Evolutionary conservation across 2,888 invertebrate genomes (phyloP), one percentile per base, ranked within the genome.

Genomic region (Hypolimnas misippus): DNA sequence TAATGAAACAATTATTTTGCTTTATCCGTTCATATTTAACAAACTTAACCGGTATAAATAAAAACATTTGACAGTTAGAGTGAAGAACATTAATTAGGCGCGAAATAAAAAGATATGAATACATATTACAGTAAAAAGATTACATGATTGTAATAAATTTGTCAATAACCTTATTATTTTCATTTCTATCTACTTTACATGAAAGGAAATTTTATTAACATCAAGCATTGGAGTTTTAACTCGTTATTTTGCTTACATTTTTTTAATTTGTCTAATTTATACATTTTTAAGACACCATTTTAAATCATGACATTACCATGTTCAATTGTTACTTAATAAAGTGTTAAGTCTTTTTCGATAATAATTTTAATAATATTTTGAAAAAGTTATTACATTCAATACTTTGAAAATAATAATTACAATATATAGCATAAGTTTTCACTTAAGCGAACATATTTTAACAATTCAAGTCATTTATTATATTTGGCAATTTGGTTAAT

Each of bases 21-120:
- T 67, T 68, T 65, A 67, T 72, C 67, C 60, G 62, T 69, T 69
- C 66, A 63, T 69, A 67, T 71, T 70, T 62, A 67, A 67, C 65
- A 67, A 67, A 67, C 64, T 54, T 67, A 67, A 67, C 65, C 59
- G 65, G 49, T 62, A 64, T 65, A 67, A 67, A 67, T 67, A 67
- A 67, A 64, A 61, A 57, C 57, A 64, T 64, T 66, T 66, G 61
- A 66, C 58, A 66, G 66, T 52, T 57, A 62, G 29, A 66, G 58
- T 61, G 58, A 64, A 66, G 57, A 58, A 63, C 21, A 46, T 50
- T 38, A 53, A 46, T 62, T 56, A 62, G 52, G 64, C 62, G 61
- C 62, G 35, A 65, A 59, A 44, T 51, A 58, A 50, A 38, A 29
- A 33, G 38, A 46, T 8, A 53, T 21, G 7, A 14, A 49, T 49